Evolutionary conservation across 2,113 vertebrate genomes (phyloP).

Genomic region (Pyrgilauda ruficollis): DNA sequence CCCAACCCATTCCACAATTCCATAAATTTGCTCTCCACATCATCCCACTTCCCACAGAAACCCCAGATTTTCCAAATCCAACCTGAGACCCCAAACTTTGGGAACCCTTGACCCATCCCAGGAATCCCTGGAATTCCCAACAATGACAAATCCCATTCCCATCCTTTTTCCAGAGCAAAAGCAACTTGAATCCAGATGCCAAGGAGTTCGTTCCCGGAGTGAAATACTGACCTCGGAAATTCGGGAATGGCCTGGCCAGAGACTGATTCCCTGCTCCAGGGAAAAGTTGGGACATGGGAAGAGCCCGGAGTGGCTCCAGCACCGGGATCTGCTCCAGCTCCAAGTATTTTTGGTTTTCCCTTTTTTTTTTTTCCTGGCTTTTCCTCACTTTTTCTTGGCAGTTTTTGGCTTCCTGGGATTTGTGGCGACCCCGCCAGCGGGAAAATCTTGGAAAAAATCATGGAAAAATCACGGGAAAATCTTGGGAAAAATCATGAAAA

Average conservation of each 20-base stretch:
- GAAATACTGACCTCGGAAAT: constrained; percentile 85
- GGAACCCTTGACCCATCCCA: background rate
- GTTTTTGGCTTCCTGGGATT: background rate
- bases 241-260: constrained; percentile 36
- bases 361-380: background rate
- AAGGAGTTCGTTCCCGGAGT: constrained; percentile 98
- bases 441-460: background rate
- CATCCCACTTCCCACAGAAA: background rate
- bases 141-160: background rate
- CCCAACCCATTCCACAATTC: background rate
- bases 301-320: background rate
- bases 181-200: constrained; percentile 94
- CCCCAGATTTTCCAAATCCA: background rate
- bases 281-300: background rate
- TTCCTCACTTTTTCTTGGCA: background rate
- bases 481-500: too few relatives aligned
- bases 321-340: background rate
- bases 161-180: constrained; percentile 86
- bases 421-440: background rate
- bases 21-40: background rate
- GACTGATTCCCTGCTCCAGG: constrained; percentile 63
- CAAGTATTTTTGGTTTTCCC: background rate
- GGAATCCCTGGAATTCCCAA: background rate
- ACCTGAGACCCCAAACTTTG: too few relatives aligned
- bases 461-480: background rate